A percentile compares a stretch with the other conserved stretches of the same genome.
These are phyloP conservation scores for Agrilus biguttatus DNA, from an alignment of 2,888 invertebrate species.

Conservation along the genomic window DNA sequence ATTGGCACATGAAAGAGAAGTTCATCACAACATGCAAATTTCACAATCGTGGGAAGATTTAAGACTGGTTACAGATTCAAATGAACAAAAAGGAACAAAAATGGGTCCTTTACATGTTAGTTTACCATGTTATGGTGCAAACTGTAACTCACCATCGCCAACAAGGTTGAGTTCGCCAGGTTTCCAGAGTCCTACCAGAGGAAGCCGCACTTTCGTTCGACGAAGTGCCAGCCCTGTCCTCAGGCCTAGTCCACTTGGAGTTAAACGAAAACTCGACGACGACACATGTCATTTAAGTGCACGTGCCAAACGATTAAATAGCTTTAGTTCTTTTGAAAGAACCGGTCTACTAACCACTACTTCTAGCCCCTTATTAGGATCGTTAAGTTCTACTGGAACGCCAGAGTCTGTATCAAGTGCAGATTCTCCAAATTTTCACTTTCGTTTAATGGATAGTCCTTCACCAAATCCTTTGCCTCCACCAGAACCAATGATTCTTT, in stretches of 20 bases:
- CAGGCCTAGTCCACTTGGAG: constrained; percentile 59
- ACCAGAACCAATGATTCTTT: constrained; percentile 25
- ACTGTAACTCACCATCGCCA: constrained; percentile 28
- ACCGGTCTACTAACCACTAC: constrained; percentile 30
- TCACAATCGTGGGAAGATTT: constrained; percentile 92
- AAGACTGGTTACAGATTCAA: constrained; percentile 33
- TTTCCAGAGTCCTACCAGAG: constrained; percentile 56
- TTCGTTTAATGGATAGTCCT: constrained; percentile 38
- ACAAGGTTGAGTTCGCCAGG: constrained; percentile 25
- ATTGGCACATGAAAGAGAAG: constrained; percentile 81
- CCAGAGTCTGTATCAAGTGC: constrained; percentile 46
- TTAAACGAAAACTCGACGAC: constrained; percentile 51
- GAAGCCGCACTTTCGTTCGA: constrained; percentile 51
- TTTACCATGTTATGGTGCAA: constrained; percentile 26
- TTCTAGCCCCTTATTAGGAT: constrained; percentile 36
- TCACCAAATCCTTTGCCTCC: constrained; percentile 32
- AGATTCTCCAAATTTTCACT: constrained; percentile 43
- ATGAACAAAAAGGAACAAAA: constrained; percentile 24
- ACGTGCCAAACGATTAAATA: constrained; percentile 31
- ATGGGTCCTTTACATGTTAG: constrained; percentile 34
- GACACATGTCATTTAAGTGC: constrained; percentile 30
- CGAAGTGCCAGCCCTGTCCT: constrained; percentile 82
- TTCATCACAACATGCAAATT: constrained; percentile 85
- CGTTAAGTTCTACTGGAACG: constrained; percentile 42
- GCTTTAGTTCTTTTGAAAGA: constrained; percentile 22